Base-by-base conservation (phyloP, 2,797 vertebrate species). In the Karalla daura region DNA sequence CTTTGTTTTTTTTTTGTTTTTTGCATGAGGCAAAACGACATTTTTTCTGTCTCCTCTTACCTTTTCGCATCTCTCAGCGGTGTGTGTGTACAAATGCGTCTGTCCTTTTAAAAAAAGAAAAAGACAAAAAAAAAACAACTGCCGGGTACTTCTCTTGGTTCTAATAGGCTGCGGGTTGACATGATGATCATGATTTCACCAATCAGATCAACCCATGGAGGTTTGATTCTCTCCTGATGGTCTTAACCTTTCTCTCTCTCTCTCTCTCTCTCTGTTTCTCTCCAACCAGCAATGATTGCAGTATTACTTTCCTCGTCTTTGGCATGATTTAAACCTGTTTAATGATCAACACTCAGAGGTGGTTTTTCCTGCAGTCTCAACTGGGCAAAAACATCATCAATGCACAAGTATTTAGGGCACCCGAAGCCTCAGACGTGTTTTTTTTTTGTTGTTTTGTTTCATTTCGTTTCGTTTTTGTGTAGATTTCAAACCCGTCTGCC, bases 281-380 rank as follows among this genome's bases (percentile, higher is more conserved):
- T 69, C 47, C 27, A 80, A 64, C 79, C 41, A 33, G 21, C 33
- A 33, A 23, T 25, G 52, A 81, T 84, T 76, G 74, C 82, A 80
- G 83, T 87, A 76, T 85, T 80, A 67, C 44, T 80, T 63, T 75
- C 73, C 78, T 72, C 17, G n/a, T 80, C 78, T 88, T 87, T 69
- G 74, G 60, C 47, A 55, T 77, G 84, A 90, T 86, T 91, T 83
- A 81, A 86, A 84, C 27, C 41, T 54, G 54, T 90, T 87, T 83
- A 87, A 88, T 86, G 74, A 89, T 86, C 76, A 47, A 80, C 70
- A 71, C 67, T 81, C 70, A 28, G 77, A 78, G 74, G 78, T 71
- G 30, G 1, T 55, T 60, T 43, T 25, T 44, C 20, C 55, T 70
- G 59, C 74, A 68, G 72, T 72, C 69, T 82, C 64, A 14, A 35